These are phyloP conservation scores for Sebastes oblongus DNA, from an alignment of 2,797 vertebrate species.

Conservation along the genomic window DNA sequence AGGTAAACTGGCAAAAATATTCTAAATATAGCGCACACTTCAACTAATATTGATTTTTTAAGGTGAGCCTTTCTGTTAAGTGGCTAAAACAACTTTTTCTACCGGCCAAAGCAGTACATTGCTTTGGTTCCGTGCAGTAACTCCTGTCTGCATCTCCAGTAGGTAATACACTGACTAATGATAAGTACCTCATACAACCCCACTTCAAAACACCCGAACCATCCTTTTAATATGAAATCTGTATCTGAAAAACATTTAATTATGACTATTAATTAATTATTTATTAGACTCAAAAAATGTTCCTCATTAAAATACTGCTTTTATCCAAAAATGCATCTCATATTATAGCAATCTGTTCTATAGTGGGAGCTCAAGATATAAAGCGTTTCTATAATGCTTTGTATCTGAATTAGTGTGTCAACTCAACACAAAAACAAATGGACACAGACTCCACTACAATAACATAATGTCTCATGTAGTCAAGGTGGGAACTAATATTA, in stretches of 20 bases:
- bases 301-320: not conserved
- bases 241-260: not conserved
- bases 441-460: not conserved
- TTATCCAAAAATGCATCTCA: not conserved
- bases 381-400: no score
- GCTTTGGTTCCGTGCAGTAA: no score
- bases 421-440: not conserved
- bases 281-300: not conserved
- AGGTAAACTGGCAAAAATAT: fast-evolving
- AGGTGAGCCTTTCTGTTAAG: no score
- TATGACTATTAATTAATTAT: no score
- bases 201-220: not conserved
- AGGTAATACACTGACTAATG: no score
- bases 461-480: not conserved
- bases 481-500: not conserved
- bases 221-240: not conserved
- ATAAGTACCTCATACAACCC: not conserved
- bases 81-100: no score
- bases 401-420: not conserved
- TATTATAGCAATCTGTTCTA: not conserved
- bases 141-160: no score
- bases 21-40: no score
- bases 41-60: no score
- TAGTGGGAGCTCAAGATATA: not conserved
- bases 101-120: no score